phyloP scores from a whole-genome alignment of 2,113 vertebrate species.

The Puma concolor region DNA sequence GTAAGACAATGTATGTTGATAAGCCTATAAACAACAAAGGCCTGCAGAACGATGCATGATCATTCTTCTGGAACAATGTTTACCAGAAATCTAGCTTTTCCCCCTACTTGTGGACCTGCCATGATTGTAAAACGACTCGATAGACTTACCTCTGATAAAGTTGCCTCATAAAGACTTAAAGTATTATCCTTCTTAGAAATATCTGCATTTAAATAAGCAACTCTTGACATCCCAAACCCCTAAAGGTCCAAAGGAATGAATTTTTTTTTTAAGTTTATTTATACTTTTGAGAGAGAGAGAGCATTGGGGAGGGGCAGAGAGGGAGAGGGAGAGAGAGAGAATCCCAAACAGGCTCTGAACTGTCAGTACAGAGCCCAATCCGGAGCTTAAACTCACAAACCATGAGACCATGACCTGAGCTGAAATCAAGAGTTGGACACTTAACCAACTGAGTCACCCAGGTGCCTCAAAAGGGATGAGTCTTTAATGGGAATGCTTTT shows the following conservation, averaged over 20 bases:
- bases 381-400: no score
- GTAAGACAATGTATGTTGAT: background rate
- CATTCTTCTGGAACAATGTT: background rate
- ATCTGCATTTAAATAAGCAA: conserved; percentile 17
- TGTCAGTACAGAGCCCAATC: no score
- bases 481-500: background rate
- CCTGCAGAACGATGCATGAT: no score
- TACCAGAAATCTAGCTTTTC: background rate
- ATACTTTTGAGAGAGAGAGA: no score
- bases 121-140: background rate
- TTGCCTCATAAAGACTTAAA: background rate
- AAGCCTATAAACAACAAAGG: background rate
- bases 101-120: background rate
- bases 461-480: background rate
- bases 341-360: no score
- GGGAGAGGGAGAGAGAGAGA: no score
- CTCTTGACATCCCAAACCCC: background rate
- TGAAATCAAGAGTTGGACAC: no score
- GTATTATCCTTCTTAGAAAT: background rate
- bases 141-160: background rate
- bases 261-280: no score
- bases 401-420: no score
- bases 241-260: background rate
- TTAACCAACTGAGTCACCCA: no score
- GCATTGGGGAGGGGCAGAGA: no score